Evolutionary conservation across 1,140 invertebrate genomes (phyloP).

Genomic region (Propsilocerus akamusi): DNA sequence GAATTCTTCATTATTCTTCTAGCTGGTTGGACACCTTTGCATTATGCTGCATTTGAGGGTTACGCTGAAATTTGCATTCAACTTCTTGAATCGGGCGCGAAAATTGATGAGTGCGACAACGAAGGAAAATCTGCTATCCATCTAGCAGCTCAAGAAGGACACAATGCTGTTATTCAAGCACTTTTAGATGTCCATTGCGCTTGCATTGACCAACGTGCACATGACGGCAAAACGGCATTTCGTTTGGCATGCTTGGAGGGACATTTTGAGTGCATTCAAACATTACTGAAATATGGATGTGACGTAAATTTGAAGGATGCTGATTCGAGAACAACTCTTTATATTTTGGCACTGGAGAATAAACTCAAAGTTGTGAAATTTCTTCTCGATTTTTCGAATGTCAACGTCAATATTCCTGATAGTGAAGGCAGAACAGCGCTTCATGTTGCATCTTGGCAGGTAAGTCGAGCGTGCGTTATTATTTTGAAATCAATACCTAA

Average conservation of each 20-base stretch:
- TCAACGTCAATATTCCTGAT: constrained; percentile 72
- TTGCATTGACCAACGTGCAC: constrained; percentile 65
- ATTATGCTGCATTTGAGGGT: constrained; percentile 83
- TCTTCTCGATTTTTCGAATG: constrained; percentile 55
- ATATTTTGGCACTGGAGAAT: constrained; percentile 82
- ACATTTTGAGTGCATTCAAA: constrained; percentile 64
- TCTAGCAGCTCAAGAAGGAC: constrained; percentile 77
- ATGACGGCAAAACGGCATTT: constrained; percentile 88
- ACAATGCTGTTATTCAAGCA: constrained; percentile 18
- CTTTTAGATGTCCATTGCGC: constrained; percentile 19
- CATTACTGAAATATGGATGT: constrained; percentile 54
- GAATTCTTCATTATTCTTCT: too few species aligned
- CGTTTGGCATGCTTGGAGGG: constrained; percentile 35
- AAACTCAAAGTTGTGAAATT: constrained; percentile 67
- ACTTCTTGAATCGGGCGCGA: constrained; percentile 76
- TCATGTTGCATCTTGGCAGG: constrained; percentile 89
- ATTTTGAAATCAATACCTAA: too few species aligned
- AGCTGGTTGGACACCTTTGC: constrained; percentile 86
- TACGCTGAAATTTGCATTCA: constrained; percentile 75
- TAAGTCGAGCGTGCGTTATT: too few species aligned
- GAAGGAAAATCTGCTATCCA: constrained; percentile 84
- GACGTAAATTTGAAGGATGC: constrained; percentile 81
- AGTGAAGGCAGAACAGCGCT: constrained; percentile 80
- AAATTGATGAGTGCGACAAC: constrained; percentile 81
- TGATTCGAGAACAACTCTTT: constrained; percentile 79